phyloP scores from a whole-genome alignment of 2,888 invertebrate species.

The Drosophila atroscutellata region DNA sequence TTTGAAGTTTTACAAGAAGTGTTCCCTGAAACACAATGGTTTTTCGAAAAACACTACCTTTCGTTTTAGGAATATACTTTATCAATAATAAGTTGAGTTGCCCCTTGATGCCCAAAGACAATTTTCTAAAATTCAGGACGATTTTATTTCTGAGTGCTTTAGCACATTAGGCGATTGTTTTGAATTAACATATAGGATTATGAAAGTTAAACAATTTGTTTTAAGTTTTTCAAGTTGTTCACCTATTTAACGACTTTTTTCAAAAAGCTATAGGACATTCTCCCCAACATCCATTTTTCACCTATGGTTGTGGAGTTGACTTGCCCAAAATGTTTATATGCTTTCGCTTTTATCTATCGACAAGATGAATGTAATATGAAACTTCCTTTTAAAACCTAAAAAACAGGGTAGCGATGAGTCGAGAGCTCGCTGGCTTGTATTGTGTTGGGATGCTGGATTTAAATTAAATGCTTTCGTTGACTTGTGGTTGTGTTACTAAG shows the following conservation, averaged over 20 bases:
- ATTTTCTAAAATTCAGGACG: too few relatives aligned
- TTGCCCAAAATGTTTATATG: background rate
- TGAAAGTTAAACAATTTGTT: background rate
- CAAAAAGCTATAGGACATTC: background rate
- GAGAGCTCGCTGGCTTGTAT: background rate
- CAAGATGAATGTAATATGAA: background rate
- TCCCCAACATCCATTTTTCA: background rate
- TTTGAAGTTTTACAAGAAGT: background rate
- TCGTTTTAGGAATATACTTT: background rate
- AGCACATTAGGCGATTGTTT: too few relatives aligned
- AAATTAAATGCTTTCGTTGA: conserved; percentile 3
- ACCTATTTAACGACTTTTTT: too few relatives aligned
- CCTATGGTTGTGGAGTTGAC: background rate
- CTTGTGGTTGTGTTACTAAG: conserved; percentile 7
- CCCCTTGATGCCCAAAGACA: too few relatives aligned
- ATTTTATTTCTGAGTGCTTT: too few relatives aligned
- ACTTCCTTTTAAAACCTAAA: background rate
- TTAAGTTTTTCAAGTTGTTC: background rate
- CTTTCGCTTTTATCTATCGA: background rate
- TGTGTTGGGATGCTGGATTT: conserved; percentile 1
- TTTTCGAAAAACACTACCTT: background rate
- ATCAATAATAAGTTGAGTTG: background rate
- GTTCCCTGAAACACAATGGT: background rate
- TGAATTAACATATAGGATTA: too few relatives aligned
- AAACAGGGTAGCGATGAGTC: background rate